Percentiles rank a stretch among this genome's conserved stretches.
These are phyloP conservation scores for Chlamydotis undulata DNA, from an alignment of 2,113 vertebrate genomes.

Conservation along the genomic window DNA sequence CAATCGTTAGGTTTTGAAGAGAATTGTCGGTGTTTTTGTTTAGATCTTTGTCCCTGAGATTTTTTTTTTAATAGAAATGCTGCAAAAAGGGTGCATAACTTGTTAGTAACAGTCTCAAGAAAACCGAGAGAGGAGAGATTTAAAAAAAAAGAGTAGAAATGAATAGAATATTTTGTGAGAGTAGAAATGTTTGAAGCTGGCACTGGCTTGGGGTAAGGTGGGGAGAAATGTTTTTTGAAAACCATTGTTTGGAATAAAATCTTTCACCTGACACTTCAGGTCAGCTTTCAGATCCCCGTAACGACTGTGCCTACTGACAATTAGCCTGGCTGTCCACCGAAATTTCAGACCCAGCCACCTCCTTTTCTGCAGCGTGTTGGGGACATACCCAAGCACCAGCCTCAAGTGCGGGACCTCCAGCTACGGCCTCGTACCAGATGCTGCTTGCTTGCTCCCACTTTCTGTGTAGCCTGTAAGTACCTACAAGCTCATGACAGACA, in stretches of 20 bases:
- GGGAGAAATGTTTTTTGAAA: background rate
- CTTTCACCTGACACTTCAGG: background rate
- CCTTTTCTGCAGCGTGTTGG: accelerated
- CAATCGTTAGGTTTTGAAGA: background rate
- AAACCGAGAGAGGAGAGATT: background rate
- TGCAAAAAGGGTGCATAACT: background rate
- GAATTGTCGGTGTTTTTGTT: background rate
- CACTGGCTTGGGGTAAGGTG: background rate
- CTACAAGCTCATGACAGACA: background rate
- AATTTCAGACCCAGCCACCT: background rate
- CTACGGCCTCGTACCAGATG: accelerated
- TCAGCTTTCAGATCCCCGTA: background rate
- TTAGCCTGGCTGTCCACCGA: background rate
- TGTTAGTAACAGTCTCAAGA: background rate
- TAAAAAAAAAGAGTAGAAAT: background rate
- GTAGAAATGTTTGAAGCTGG: background rate
- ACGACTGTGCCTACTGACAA: background rate
- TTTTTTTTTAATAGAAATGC: background rate
- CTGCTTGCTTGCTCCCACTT: background rate
- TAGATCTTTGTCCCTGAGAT: background rate
- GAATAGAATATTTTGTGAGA: background rate
- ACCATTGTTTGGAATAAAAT: background rate
- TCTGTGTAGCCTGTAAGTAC: background rate
- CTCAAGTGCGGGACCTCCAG: accelerated
- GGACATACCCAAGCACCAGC: background rate